Conservation (phyloP, 2,113 vertebrate genomes). For the Piprites chloris region DNA sequence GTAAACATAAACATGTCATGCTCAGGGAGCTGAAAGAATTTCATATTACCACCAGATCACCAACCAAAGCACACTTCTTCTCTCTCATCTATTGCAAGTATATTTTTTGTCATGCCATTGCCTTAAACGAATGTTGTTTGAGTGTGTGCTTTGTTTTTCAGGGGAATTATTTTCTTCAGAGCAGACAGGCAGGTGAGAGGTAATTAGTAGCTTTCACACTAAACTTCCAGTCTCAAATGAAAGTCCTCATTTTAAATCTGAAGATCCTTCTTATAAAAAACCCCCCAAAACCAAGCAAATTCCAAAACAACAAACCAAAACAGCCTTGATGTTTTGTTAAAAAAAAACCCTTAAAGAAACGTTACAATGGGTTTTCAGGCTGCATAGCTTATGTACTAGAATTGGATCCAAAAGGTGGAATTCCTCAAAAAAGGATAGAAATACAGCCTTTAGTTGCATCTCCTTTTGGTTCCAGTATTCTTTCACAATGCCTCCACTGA, state of each 20-base stretch:
- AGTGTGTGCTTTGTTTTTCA: neutral
- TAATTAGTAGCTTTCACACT: neutral
- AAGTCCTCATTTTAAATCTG: neutral
- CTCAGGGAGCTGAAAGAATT: neutral
- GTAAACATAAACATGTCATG: neutral
- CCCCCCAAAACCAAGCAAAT: neutral
- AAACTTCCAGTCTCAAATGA: neutral
- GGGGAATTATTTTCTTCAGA: neutral
- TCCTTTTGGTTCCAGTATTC: neutral
- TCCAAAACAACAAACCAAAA: neutral
- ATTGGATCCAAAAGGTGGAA: neutral
- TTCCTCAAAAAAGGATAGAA: neutral
- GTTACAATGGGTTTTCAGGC: neutral
- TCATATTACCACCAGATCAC: neutral
- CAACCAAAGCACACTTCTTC: neutral
- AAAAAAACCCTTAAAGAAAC: neutral
- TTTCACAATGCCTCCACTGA: neutral
- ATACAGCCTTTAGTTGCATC: neutral
- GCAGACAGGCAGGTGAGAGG: neutral
- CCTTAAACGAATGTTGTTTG: neutral
- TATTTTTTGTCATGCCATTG: neutral
- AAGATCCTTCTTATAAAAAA: neutral
- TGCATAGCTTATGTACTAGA: neutral
- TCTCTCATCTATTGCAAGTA: neutral
- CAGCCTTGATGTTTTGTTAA: neutral